These are phyloP conservation scores for Pachymerium ferrugineum DNA, from an alignment of 2,888 invertebrate species.

Conservation along the genomic window DNA sequence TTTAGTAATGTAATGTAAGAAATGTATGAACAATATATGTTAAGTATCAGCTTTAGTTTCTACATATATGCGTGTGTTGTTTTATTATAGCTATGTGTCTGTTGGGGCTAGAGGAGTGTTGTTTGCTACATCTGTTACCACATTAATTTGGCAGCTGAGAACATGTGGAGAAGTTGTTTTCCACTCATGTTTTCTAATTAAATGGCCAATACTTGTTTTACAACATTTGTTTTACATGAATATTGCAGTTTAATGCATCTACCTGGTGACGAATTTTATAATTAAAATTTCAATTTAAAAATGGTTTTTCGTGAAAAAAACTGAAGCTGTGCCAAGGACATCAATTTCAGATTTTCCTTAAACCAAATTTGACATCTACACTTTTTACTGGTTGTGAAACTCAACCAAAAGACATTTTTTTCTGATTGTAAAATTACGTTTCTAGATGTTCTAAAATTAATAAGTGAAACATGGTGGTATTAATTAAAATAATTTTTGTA, in stretches of 20 bases:
- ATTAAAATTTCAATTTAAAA: not conserved
- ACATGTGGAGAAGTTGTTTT: not conserved
- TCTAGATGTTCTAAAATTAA: too few relatives aligned
- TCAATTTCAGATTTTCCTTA: too few relatives aligned
- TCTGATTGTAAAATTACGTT: too few relatives aligned
- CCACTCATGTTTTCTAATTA: constrained; percentile 1
- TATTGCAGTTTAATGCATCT: too few relatives aligned
- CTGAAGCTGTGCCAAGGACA: not conserved
- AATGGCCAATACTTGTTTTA: constrained; percentile 7
- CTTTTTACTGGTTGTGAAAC: too few relatives aligned
- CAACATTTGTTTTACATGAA: too few relatives aligned
- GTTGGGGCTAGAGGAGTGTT: constrained; percentile 1
- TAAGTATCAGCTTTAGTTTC: not conserved
- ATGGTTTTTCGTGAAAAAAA: not conserved
- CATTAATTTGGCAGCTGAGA: constrained; percentile 5
- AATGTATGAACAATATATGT: not conserved
- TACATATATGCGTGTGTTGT: not conserved
- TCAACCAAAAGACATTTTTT: too few relatives aligned
- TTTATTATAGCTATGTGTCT: constrained; percentile 2
- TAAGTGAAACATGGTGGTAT: too few relatives aligned
- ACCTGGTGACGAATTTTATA: too few relatives aligned
- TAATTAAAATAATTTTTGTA: too few relatives aligned
- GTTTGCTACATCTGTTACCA: constrained; percentile 1
- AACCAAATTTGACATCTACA: too few relatives aligned
- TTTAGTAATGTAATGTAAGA: not conserved